phyloP scores from a whole-genome alignment of 2,113 vertebrate species.

The Ictidomys tridecemlineatus region DNA sequence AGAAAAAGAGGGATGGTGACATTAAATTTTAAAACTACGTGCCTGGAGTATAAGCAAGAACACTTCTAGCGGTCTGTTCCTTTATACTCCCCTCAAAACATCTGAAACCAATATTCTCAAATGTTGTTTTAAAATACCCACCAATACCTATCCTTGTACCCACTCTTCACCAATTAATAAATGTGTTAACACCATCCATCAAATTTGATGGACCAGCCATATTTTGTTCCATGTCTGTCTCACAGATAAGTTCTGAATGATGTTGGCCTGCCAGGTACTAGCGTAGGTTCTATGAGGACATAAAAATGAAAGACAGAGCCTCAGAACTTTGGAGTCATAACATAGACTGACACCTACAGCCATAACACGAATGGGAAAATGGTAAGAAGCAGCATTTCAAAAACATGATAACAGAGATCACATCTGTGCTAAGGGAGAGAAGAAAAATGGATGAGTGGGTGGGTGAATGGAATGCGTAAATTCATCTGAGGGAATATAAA shows the following conservation, averaged over 20 bases:
- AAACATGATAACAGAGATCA: not conserved
- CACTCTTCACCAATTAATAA: not conserved
- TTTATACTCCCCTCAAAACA: not conserved
- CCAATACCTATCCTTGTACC: not conserved
- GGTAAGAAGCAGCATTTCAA: not conserved
- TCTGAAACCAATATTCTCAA: slow-evolving; percentile 41
- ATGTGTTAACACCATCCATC: not conserved
- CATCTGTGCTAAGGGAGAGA: not conserved
- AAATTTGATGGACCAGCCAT: not conserved
- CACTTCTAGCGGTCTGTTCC: not conserved
- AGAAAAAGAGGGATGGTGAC: slow-evolving; percentile 23
- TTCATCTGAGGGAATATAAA: not conserved
- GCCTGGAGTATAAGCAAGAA: not conserved
- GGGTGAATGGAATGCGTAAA: not conserved
- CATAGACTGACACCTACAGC: not conserved
- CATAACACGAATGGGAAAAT: not conserved
- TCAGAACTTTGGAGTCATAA: not conserved
- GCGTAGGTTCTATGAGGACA: not conserved
- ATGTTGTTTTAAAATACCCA: not conserved
- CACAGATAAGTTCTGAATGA: not conserved
- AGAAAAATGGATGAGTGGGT: not conserved
- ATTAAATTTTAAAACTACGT: not conserved
- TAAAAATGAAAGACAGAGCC: not conserved
- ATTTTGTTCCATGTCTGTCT: not conserved
- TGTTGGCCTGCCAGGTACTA: not conserved